These are phyloP conservation scores for Ispidina picta DNA, from an alignment of 2,797 vertebrate species.

Conservation along the genomic window DNA sequence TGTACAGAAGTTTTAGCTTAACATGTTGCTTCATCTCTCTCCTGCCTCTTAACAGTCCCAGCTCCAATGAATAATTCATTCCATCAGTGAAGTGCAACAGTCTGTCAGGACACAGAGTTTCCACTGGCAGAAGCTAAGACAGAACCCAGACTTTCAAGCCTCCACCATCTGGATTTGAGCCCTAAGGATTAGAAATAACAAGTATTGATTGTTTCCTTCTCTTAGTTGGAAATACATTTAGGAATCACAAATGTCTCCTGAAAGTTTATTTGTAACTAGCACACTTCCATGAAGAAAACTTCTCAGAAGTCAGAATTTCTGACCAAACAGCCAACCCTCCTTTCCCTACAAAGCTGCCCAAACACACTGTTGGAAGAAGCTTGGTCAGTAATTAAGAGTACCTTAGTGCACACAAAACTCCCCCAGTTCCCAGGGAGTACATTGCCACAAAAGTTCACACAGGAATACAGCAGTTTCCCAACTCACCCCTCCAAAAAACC, in stretches of 20 bases:
- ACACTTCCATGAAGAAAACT: neutral
- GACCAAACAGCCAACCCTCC: neutral
- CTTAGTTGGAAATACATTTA: neutral
- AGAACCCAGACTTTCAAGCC: neutral
- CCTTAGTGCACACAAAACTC: neutral
- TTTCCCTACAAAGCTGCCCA: neutral
- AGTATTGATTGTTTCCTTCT: neutral
- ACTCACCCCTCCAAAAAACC: neutral
- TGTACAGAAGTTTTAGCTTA: neutral
- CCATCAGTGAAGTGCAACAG: neutral
- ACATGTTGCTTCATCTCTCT: neutral
- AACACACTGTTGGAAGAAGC: neutral
- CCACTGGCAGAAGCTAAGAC: neutral
- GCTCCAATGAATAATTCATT: slow-evolving; percentile 9
- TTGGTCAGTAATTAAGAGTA: neutral
- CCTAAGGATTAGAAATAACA: neutral
- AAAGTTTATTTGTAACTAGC: neutral
- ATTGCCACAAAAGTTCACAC: neutral
- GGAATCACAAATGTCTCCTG: neutral
- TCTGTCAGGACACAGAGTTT: neutral
- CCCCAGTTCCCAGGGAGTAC: fast-evolving
- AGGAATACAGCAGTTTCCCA: neutral
- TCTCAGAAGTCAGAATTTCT: neutral
- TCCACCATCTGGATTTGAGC: neutral
- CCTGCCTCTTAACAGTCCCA: neutral